Conservation (phyloP, 2,888 invertebrate genomes). For the Mythimna pallens region DNA sequence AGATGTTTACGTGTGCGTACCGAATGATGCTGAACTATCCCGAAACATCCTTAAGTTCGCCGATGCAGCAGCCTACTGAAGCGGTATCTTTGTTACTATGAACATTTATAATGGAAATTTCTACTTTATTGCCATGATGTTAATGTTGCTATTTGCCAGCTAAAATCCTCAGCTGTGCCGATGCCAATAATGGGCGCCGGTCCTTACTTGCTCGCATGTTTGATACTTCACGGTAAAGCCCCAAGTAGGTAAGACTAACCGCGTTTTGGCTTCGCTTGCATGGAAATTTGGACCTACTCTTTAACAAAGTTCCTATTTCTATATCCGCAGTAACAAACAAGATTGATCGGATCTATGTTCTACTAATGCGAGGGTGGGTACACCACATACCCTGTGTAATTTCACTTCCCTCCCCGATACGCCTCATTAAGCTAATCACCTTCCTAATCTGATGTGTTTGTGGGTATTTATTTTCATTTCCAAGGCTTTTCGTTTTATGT, state of each 20-base stretch:
- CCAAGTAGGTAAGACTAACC: background rate
- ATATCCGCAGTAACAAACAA: background rate
- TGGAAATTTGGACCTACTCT: background rate
- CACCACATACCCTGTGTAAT: constrained; percentile 27
- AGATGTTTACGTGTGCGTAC: too few species aligned
- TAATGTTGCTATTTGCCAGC: too few species aligned
- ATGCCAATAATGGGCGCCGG: too few species aligned
- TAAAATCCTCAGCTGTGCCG: too few species aligned
- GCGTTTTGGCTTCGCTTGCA: background rate
- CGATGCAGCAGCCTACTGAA: too few species aligned
- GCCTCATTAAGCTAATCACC: constrained; percentile 56
- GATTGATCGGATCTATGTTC: constrained; percentile 4
- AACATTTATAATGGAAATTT: too few species aligned
- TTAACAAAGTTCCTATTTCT: background rate
- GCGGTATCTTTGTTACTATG: too few species aligned
- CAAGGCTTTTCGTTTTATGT: background rate
- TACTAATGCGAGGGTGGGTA: background rate
- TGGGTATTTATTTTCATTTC: constrained; percentile 28
- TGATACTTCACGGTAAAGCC: too few species aligned
- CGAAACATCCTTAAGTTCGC: too few species aligned
- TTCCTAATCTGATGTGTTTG: constrained; percentile 31
- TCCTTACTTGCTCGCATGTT: too few species aligned
- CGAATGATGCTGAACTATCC: too few species aligned
- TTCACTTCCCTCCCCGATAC: constrained; percentile 27
- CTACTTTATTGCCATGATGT: too few species aligned